These are phyloP conservation scores for Steromphala cineraria DNA, from an alignment of 2,888 invertebrate genomes.

Conservation along the genomic window DNA sequence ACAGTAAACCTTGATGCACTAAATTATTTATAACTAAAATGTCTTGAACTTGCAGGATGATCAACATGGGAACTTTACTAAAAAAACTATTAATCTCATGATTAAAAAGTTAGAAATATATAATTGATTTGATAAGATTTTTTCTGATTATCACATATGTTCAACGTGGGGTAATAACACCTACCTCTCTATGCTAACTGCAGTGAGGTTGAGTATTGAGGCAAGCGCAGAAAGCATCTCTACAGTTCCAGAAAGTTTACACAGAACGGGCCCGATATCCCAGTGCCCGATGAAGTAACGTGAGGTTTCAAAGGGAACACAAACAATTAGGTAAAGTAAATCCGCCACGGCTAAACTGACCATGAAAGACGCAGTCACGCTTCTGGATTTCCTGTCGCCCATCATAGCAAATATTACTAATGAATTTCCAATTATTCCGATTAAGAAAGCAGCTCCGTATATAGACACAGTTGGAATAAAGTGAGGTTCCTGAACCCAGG, in stretches of 20 bases:
- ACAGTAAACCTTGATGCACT: no score
- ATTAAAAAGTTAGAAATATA: no score
- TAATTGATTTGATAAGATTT: no score
- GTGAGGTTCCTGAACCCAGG: slow-evolving; percentile 51
- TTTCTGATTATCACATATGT: no score
- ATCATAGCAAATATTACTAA: slow-evolving; percentile 75
- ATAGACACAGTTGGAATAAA: slow-evolving; percentile 56
- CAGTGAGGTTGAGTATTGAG: slow-evolving; percentile 77
- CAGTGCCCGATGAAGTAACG: slow-evolving; percentile 75
- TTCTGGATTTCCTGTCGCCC: slow-evolving; percentile 71
- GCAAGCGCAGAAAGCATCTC: slow-evolving; percentile 76
- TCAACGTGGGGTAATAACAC: slow-evolving; percentile 23
- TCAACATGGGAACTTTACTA: no score
- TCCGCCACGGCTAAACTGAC: slow-evolving; percentile 74
- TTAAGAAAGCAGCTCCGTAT: slow-evolving; percentile 67
- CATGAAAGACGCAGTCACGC: slow-evolving; percentile 67
- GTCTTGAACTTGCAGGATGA: no score
- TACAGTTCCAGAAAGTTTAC: slow-evolving; percentile 76
- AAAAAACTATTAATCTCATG: no score
- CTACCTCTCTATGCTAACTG: slow-evolving; percentile 78
- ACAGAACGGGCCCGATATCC: slow-evolving; percentile 74
- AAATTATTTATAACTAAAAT: no score
- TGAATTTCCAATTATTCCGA: slow-evolving; percentile 76
- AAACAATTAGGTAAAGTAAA: slow-evolving; percentile 75
- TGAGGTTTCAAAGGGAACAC: slow-evolving; percentile 76